Percentiles rank a stretch among this genome's conserved stretches.
phyloP scores from a whole-genome alignment of 2,888 invertebrate species.

The Cryptocephalus primarius region DNA sequence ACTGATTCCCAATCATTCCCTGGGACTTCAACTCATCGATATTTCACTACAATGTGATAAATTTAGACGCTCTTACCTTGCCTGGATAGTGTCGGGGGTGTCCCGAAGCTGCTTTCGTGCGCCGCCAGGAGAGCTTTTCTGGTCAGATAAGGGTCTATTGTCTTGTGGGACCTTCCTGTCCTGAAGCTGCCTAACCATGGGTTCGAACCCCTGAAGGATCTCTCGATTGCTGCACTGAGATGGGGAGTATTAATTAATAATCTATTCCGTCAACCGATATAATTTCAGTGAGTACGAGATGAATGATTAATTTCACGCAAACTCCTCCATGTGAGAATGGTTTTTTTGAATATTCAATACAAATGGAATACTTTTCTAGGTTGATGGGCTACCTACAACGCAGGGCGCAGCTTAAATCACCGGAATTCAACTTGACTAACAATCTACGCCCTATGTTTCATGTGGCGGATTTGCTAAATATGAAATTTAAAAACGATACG shows the following conservation, averaged over 20 bases:
- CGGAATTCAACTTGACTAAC: no score
- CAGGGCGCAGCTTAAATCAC: no score
- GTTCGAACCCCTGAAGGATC: conserved; percentile 53
- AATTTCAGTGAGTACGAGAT: not conserved
- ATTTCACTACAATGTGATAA: no score
- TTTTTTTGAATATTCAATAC: no score
- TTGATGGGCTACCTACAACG: no score
- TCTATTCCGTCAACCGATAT: not conserved
- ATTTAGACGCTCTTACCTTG: conserved; percentile 31
- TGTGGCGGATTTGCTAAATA: no score
- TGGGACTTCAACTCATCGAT: no score
- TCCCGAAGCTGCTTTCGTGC: conserved; percentile 42
- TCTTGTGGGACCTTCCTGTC: conserved; percentile 52
- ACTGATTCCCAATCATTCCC: no score
- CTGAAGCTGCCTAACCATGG: conserved; percentile 57
- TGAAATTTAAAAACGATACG: not conserved
- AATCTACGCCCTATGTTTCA: no score
- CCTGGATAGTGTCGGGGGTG: conserved; percentile 27
- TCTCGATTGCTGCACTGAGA: conserved; percentile 64
- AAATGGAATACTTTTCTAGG: no score
- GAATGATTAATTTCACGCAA: not conserved
- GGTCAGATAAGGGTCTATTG: conserved; percentile 64
- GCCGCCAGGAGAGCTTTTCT: conserved; percentile 57
- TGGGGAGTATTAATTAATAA: conserved; percentile 2
- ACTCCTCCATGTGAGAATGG: not conserved